Conservation (phyloP, 2,113 vertebrate genomes). For the Rhodinocichla rosea region DNA sequence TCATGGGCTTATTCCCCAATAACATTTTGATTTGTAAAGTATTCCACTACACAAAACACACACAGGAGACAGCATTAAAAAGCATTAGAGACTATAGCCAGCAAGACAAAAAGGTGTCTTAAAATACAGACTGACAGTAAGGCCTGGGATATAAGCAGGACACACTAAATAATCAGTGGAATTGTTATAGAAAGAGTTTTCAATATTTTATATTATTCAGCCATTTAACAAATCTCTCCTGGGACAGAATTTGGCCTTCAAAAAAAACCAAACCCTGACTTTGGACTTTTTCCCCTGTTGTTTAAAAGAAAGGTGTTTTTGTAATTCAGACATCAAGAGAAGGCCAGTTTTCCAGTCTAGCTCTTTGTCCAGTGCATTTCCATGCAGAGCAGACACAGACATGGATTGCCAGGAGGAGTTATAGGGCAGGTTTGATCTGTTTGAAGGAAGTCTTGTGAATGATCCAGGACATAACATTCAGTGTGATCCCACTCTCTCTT, state of each 20-base stretch:
- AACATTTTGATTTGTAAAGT: conserved; percentile 67
- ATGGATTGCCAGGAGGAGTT: background rate
- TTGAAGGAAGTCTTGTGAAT: background rate
- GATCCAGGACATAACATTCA: background rate
- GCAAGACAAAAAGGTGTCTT: conserved; percentile 27
- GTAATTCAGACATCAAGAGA: background rate
- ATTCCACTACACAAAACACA: conserved; percentile 64
- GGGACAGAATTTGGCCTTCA: background rate
- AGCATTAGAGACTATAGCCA: conserved; percentile 54
- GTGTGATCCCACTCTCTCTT: rapidly evolving
- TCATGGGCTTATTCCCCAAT: conserved; percentile 56
- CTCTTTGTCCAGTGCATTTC: background rate
- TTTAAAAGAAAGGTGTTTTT: background rate
- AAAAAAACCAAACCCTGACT: background rate
- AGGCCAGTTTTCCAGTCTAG: background rate
- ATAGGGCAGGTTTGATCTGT: background rate
- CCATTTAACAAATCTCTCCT: background rate
- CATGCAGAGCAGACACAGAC: background rate
- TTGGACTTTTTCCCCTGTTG: rapidly evolving
- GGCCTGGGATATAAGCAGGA: background rate
- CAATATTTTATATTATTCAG: background rate
- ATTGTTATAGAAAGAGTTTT: background rate
- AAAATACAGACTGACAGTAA: background rate
- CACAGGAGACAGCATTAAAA: conserved; percentile 69
- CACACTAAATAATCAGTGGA: background rate